Evolutionary conservation across 2,888 invertebrate species (phyloP).

Genomic region (Timema podura): DNA sequence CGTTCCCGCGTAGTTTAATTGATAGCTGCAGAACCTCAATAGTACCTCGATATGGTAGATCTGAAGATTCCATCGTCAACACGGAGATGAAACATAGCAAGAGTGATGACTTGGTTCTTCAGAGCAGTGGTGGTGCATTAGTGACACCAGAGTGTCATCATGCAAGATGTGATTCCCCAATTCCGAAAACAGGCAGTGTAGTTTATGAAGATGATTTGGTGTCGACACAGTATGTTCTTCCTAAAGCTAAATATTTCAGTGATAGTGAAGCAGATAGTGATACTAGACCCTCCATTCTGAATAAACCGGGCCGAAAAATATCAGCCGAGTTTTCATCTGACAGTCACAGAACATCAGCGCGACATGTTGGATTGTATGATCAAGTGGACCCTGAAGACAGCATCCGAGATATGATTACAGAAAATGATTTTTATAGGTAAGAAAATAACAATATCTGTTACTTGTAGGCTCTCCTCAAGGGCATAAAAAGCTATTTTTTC

Average conservation of each 20-base stretch:
- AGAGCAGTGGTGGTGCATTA: constrained; percentile 37
- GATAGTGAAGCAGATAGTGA: constrained; percentile 36
- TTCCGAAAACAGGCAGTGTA: constrained; percentile 39
- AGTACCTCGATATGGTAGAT: constrained; percentile 25
- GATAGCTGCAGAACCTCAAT: constrained; percentile 42
- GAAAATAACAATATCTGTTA: constrained; percentile 21
- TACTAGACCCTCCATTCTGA: constrained; percentile 14
- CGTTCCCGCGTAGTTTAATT: constrained; percentile 46
- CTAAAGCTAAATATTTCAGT: constrained; percentile 41
- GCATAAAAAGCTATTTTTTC: too few relatives aligned
- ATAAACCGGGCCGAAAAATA: constrained; percentile 23
- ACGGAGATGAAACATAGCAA: constrained; percentile 50
- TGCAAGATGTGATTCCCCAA: constrained; percentile 38
- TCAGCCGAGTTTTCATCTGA: constrained; percentile 24
- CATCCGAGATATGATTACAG: constrained; percentile 58
- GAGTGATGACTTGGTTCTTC: constrained; percentile 51
- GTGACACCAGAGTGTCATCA: constrained; percentile 46
- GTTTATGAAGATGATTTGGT: constrained; percentile 38
- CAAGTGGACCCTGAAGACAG: constrained; percentile 59
- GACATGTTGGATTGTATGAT: constrained; percentile 48
- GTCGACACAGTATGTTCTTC: constrained; percentile 41
- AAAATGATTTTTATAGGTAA: constrained; percentile 60
- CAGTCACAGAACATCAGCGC: constrained; percentile 41
- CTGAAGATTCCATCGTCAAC: constrained; percentile 35
- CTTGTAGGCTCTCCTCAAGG: not conserved